A percentile compares a stretch with the other conserved stretches of the same genome.
These are phyloP conservation scores for Phyllostomus discolor DNA, from an alignment of 2,113 vertebrate genomes.

Conservation along the genomic window DNA sequence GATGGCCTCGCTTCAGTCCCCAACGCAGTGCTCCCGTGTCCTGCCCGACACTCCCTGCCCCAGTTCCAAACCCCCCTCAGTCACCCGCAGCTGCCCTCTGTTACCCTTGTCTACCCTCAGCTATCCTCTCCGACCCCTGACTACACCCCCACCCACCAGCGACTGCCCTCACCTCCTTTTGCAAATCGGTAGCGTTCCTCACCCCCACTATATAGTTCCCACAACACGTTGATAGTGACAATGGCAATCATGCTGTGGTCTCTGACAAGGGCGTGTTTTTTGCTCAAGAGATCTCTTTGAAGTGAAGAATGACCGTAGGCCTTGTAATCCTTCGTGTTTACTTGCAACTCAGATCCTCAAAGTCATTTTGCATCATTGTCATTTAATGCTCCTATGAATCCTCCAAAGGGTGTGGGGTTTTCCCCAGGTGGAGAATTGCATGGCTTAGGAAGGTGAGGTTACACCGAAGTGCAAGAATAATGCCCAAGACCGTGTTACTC, in stretches of 20 bases:
- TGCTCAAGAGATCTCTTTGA: neutral
- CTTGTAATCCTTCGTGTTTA: neutral
- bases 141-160: neutral
- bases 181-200: neutral
- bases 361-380: neutral
- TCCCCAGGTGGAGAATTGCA: neutral
- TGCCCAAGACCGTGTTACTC: neutral
- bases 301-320: neutral
- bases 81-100: neutral
- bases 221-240: neutral
- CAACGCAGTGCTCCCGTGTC: fast-evolving
- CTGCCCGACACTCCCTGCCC: fast-evolving
- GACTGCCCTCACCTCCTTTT: neutral
- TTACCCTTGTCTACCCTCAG: fast-evolving
- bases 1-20: neutral
- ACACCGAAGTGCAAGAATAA: neutral
- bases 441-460: neutral
- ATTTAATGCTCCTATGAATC: neutral
- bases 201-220: no score
- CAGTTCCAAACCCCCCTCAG: neutral
- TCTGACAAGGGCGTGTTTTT: neutral
- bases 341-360: neutral
- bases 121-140: neutral
- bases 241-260: neutral
- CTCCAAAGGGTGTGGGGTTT: neutral